Percentiles rank a stretch among this genome's conserved stretches.
These are phyloP conservation scores for Tympanuchus pallidicinctus DNA, from an alignment of 2,113 vertebrate genomes.

Conservation along the genomic window DNA sequence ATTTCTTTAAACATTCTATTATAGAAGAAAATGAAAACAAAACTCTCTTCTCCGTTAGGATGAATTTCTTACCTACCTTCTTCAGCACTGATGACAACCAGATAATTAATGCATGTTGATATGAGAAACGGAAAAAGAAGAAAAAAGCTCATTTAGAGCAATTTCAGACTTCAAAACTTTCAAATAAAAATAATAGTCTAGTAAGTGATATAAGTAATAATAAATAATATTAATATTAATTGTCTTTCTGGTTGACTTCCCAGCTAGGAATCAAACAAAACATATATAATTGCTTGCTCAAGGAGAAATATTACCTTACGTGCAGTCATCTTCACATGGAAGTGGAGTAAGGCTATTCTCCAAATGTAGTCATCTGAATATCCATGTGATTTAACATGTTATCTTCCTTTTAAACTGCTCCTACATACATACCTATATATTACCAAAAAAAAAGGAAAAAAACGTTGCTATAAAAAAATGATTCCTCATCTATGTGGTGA, in stretches of 20 bases:
- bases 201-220: neutral
- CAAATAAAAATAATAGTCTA: neutral
- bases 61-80: neutral
- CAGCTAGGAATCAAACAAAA: neutral
- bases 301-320: conserved; percentile 8
- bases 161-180: neutral
- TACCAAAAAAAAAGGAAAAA: neutral
- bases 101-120: neutral
- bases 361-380: neutral
- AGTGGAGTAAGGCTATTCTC: neutral
- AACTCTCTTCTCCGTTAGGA: neutral
- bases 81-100: neutral
- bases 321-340: neutral
- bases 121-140: neutral
- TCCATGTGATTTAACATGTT: neutral
- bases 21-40: neutral
- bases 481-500: neutral
- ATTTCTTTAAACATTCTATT: neutral
- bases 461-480: neutral
- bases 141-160: neutral
- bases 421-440: neutral
- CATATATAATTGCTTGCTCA: conserved; percentile 7
- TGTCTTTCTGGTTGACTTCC: neutral
- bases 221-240: neutral
- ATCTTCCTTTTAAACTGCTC: neutral